These are phyloP conservation scores for Drosophila cognata DNA, from an alignment of 2,888 invertebrate genomes.

Conservation along the genomic window DNA sequence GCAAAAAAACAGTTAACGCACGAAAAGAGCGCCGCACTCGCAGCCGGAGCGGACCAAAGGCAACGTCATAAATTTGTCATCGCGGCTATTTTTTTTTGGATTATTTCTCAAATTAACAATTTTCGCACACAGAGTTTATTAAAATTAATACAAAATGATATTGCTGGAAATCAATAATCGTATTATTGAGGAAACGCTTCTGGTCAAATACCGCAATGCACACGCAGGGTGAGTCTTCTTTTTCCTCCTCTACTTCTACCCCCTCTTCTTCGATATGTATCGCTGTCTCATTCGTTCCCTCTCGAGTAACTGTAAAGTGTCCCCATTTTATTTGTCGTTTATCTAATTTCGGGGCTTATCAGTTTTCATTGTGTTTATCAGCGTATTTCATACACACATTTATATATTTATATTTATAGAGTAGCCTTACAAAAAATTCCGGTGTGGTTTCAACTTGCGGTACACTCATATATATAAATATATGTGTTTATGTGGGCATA, in stretches of 20 bases:
- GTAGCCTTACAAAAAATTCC: constrained; percentile 40
- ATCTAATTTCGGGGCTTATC: constrained; percentile 52
- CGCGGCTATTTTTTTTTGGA: constrained; percentile 34
- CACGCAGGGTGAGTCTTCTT: constrained; percentile 91
- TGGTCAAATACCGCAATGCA: constrained; percentile 98
- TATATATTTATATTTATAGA: neutral
- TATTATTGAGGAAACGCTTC: constrained; percentile 98
- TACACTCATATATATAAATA: constrained; percentile 48
- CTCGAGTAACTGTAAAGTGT: constrained; percentile 46
- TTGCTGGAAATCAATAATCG: constrained; percentile 99
- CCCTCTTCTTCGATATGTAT: neutral
- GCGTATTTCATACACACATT: constrained; percentile 25
- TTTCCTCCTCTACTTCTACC: neutral
- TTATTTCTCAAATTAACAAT: constrained; percentile 10
- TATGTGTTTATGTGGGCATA: constrained; percentile 6
- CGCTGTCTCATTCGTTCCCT: constrained; percentile 15
- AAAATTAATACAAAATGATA: constrained; percentile 88
- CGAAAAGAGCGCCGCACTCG: constrained; percentile 65
- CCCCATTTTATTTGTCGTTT: constrained; percentile 48
- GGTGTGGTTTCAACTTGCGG: constrained; percentile 55
- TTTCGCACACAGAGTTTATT: constrained; percentile 26
- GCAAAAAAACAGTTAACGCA: constrained; percentile 73
- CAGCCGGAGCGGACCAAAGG: constrained; percentile 66
- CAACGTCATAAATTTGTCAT: constrained; percentile 80
- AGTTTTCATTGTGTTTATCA: constrained; percentile 50